Evolutionary conservation across 1,140 invertebrate genomes (phyloP).

Genomic region (Drosophila pandora): DNA sequence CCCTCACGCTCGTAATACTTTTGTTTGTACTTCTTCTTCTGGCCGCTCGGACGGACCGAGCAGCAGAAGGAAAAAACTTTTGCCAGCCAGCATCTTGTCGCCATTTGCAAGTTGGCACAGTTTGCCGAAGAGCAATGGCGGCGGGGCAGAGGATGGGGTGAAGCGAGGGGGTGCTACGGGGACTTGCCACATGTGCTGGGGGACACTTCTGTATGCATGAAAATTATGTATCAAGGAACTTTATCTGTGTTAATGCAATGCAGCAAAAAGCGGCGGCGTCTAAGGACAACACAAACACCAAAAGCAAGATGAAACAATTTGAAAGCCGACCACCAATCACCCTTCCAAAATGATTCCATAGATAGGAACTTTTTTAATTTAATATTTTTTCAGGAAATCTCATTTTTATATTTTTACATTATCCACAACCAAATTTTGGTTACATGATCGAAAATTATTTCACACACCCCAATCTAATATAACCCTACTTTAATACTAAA

Average conservation of each 20-base stretch:
- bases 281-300: constrained; percentile 52
- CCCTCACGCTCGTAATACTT: constrained; percentile 64
- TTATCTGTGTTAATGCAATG: constrained; percentile 82
- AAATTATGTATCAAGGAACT: constrained; percentile 83
- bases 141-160: constrained; percentile 1
- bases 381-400: too few relatives aligned
- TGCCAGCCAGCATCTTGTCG: constrained; percentile 79
- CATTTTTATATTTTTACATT: too few relatives aligned
- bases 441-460: too few relatives aligned
- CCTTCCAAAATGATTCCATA: background rate
- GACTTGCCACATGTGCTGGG: constrained; percentile 61
- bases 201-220: constrained; percentile 70
- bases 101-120: constrained; percentile 77
- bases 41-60: constrained; percentile 47
- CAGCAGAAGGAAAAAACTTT: constrained; percentile 59
- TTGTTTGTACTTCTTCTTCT: constrained; percentile 57
- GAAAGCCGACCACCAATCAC: background rate
- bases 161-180: constrained; percentile 5
- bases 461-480: too few relatives aligned
- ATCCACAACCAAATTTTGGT: too few relatives aligned
- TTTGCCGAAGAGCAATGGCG: constrained; percentile 20
- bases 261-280: constrained; percentile 65
- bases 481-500: too few relatives aligned
- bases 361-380: background rate
- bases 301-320: too few relatives aligned